Conservation (phyloP, 2,888 invertebrate genomes). For the Microctonus aethiopoides region DNA sequence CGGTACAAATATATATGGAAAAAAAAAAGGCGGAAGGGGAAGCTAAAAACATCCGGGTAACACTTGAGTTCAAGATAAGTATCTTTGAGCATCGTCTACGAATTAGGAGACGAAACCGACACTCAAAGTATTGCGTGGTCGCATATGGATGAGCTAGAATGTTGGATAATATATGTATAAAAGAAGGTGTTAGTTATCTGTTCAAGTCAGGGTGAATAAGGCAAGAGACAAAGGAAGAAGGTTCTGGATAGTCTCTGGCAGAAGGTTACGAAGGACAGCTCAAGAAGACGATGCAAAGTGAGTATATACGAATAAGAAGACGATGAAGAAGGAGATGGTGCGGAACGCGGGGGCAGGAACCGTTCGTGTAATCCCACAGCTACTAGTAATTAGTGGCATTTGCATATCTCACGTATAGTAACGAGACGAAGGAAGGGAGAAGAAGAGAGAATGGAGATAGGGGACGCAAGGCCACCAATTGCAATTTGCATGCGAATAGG, state of each 20-base stretch:
- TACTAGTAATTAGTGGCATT: constrained; percentile 64
- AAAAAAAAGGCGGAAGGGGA: not conserved
- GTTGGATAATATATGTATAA: not conserved
- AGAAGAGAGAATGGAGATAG: not conserved
- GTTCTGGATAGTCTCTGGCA: not conserved
- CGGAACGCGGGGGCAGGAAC: constrained; percentile 19
- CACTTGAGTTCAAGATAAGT: constrained; percentile 22
- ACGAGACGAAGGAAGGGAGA: not conserved
- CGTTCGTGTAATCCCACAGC: constrained; percentile 54
- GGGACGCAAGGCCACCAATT: constrained; percentile 32
- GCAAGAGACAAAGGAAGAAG: constrained; percentile 21
- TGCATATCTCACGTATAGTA: constrained; percentile 60
- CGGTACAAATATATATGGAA: not conserved
- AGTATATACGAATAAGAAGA: constrained; percentile 29
- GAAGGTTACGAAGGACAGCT: not conserved
- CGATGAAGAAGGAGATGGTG: constrained; percentile 20
- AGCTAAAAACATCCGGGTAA: constrained; percentile 22
- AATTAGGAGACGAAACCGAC: constrained; percentile 29
- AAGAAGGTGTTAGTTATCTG: constrained; percentile 50
- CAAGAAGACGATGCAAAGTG: constrained; percentile 28
- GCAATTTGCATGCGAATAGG: constrained; percentile 64
- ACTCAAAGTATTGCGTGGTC: constrained; percentile 9
- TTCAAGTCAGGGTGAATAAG: constrained; percentile 27
- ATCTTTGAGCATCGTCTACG: constrained; percentile 21
- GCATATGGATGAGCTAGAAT: constrained; percentile 8